Evolutionary conservation across 2,888 invertebrate genomes (phyloP).

Genomic region (Tetragnatha montana): DNA sequence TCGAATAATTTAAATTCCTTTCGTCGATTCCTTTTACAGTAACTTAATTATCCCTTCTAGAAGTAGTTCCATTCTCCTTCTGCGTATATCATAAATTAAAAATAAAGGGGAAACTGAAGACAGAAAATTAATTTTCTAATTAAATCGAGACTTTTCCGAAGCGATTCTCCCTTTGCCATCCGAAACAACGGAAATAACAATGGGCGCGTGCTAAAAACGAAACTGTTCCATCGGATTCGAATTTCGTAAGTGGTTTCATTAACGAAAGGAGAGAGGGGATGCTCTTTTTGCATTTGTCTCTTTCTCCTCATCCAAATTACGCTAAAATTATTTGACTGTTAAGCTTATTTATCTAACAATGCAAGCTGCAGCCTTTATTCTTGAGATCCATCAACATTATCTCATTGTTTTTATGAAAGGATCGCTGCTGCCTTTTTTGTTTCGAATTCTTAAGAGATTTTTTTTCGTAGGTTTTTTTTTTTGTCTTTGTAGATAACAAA

Average conservation of each 20-base stretch:
- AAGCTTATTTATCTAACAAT: constrained; percentile 28
- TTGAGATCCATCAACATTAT: not conserved
- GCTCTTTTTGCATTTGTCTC: not conserved
- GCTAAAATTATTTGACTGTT: constrained; percentile 14
- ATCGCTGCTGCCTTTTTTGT: not conserved
- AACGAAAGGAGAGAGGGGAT: not conserved
- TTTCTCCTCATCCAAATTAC: constrained; percentile 22
- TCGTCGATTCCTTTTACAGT: not conserved
- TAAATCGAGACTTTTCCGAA: constrained; percentile 19
- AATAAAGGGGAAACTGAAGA: not conserved
- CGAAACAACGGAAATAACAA: constrained; percentile 14
- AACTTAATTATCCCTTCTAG: constrained; percentile 35
- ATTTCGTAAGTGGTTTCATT: constrained; percentile 33
- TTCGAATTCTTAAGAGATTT: not conserved
- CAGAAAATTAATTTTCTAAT: constrained; percentile 50
- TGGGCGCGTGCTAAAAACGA: not conserved
- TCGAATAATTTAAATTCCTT: not conserved
- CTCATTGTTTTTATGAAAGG: constrained; percentile 23
- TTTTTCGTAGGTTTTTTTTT: not conserved
- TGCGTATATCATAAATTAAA: constrained; percentile 29
- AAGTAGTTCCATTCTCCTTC: not conserved
- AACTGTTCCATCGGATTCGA: constrained; percentile 19
- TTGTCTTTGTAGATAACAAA: not conserved
- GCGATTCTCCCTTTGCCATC: not conserved
- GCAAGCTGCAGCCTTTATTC: not conserved